phyloP scores from a whole-genome alignment of 2,888 invertebrate genomes.

The Embidobia sp. region DNA sequence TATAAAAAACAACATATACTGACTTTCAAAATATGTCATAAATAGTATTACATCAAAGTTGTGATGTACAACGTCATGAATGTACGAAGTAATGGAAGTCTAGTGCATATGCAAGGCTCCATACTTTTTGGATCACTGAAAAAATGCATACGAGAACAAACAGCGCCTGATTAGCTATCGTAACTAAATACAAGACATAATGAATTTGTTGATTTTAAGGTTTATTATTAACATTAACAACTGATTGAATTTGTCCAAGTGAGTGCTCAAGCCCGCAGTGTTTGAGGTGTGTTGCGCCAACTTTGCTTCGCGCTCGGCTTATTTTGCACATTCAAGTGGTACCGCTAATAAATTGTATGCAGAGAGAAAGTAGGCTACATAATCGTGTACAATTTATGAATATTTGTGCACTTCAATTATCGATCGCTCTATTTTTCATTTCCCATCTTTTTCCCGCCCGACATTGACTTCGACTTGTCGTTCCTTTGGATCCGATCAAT shows the following conservation, averaged over 20 bases:
- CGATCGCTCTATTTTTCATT: constrained; percentile 35
- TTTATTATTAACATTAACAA: constrained; percentile 29
- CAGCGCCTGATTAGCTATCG: constrained; percentile 21
- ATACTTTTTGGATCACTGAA: constrained; percentile 38
- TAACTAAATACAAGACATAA: too few relatives aligned
- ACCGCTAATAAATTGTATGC: constrained; percentile 40
- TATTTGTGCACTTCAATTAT: constrained; percentile 33
- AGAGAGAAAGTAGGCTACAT: constrained; percentile 55
- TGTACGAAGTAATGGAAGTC: too few relatives aligned
- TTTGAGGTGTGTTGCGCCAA: constrained; percentile 30
- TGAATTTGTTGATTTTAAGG: too few relatives aligned
- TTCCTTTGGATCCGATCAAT: too few relatives aligned
- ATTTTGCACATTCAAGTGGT: constrained; percentile 27
- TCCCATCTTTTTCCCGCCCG: background rate
- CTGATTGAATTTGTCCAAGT: constrained; percentile 33
- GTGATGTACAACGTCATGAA: too few relatives aligned
- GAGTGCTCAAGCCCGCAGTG: constrained; percentile 20
- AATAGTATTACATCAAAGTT: too few relatives aligned
- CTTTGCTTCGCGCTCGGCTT: constrained; percentile 26
- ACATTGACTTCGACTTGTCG: constrained; percentile 2
- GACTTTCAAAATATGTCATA: too few relatives aligned
- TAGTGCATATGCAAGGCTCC: constrained; percentile 50
- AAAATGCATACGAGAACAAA: constrained; percentile 43
- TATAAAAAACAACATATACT: too few relatives aligned
- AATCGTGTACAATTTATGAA: constrained; percentile 45